Base-by-base conservation (phyloP, 2,888 invertebrate genomes). In the Phanerotoma sp. region DNA sequence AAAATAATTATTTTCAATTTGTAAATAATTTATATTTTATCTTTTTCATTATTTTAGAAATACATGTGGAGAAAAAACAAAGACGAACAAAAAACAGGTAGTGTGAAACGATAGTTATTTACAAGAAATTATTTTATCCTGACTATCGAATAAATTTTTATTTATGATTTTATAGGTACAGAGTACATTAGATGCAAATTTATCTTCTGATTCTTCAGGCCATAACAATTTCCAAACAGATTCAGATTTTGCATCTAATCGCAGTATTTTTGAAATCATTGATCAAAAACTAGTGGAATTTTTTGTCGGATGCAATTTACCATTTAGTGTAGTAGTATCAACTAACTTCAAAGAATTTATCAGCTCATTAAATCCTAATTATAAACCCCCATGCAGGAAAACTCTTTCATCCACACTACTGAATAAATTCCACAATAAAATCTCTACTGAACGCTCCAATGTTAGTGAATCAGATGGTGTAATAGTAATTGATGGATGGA, bases 401-500 rank as follows among this genome's bases (percentile, higher is more conserved):
- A 16, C 16, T 44, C 25, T 44, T 16, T 44, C 15, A 44, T 10
- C 9, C 25, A 11, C 42, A 16, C 37, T 37, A 18, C 37, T 37
- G 3, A 37, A 37, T 37, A 37, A 37, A 25, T 25, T 42, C 13
- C 42, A 25, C 25, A 25, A 42, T 21, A 22, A 25, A 42, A 42
- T 42, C 13, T 25, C 28, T 5, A 28, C 13, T 7, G 28, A 42
- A 42, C 28, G 16, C 6, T 25, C 7, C n/a, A 42, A 42, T 15
- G 28, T 25, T 25, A 4, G 28, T 25, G n/a, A 42, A 16, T 25
- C 16, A 6, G 42, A 42, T 9, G 38, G 28, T 15, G 48, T 48
- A 20, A 37, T 38, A 18, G 15, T 57, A 11, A 37, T 58, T 25
- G 57, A 56, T 49, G 48, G 56, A 9, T 60, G 60, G 55, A 60